These are phyloP conservation scores for Sebastes alutus DNA, from an alignment of 2,797 vertebrate genomes.

Conservation along the genomic window DNA sequence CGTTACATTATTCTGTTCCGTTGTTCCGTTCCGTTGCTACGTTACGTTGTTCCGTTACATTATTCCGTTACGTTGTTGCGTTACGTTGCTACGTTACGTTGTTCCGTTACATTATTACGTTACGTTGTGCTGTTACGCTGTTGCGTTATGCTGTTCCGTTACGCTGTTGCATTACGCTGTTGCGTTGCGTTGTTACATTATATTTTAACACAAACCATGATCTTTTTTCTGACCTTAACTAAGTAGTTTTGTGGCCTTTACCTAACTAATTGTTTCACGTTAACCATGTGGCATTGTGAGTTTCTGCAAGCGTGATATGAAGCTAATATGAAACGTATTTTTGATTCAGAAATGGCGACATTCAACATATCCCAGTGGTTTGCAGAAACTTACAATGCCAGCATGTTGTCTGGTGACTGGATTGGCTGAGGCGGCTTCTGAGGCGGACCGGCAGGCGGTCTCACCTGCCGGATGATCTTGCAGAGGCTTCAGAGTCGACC, in stretches of 20 bases:
- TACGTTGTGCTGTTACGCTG: too few species aligned
- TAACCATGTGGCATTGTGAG: background rate
- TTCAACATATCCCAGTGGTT: background rate
- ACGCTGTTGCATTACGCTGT: background rate
- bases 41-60: too few species aligned
- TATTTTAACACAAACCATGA: background rate
- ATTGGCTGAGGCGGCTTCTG: too few species aligned
- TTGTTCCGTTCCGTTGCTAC: rapidly evolving
- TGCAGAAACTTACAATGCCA: too few species aligned
- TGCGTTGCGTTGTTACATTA: background rate
- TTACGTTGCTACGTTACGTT: background rate
- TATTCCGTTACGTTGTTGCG: rapidly evolving
- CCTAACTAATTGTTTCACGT: background rate
- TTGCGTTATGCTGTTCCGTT: background rate
- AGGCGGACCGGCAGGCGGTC: too few species aligned
- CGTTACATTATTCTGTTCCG: rapidly evolving
- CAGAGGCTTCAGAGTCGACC: background rate
- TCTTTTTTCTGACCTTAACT: background rate
- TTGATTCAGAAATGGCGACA: background rate
- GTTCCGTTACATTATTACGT: background rate
- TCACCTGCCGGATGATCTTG: background rate
- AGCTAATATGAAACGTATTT: background rate
- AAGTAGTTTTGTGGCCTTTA: background rate
- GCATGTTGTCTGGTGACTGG: too few species aligned
- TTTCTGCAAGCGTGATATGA: background rate